Evolutionary conservation across 2,113 vertebrate species (phyloP).

Genomic region (Takifugu bimaculatus): DNA sequence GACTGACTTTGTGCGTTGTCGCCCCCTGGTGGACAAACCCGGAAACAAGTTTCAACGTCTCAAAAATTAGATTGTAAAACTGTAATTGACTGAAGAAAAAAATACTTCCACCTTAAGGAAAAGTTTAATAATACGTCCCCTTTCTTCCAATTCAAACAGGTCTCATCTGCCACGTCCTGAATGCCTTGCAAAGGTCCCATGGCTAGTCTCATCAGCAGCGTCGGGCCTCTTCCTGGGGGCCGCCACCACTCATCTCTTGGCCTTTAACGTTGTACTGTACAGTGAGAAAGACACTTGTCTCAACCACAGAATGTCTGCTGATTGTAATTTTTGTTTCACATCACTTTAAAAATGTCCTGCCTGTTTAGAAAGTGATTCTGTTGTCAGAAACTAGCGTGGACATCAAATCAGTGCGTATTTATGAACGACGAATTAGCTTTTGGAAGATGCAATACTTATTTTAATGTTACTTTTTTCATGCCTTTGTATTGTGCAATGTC

Average conservation of each 20-base stretch:
- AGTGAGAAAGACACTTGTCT: conserved; percentile 22
- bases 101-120: too few relatives aligned
- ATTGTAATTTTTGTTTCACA: conserved; percentile 48
- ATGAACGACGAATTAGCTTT: conserved; percentile 71
- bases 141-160: background rate
- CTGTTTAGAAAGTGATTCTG: conserved; percentile 69
- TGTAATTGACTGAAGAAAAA: too few relatives aligned
- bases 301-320: conserved; percentile 70
- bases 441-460: conserved; percentile 74
- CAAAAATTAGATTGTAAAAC: too few relatives aligned
- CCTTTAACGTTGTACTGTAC: conserved; percentile 72
- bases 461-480: conserved; percentile 67
- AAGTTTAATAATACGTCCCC: too few relatives aligned
- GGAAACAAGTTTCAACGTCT: too few relatives aligned
- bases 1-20: background rate
- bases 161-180: conserved; percentile 9
- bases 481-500: conserved; percentile 75
- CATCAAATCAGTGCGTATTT: conserved; percentile 67
- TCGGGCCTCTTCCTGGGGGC: conserved; percentile 1
- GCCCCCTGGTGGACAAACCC: background rate
- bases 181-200: conserved; percentile 13
- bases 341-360: conserved; percentile 49
- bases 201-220: conserved; percentile 5
- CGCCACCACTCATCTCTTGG: conserved; percentile 18
- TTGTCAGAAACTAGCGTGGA: conserved; percentile 71